These are phyloP conservation scores for Leguminivora glycinivorella DNA, from an alignment of 1,140 invertebrate species.

Conservation along the genomic window DNA sequence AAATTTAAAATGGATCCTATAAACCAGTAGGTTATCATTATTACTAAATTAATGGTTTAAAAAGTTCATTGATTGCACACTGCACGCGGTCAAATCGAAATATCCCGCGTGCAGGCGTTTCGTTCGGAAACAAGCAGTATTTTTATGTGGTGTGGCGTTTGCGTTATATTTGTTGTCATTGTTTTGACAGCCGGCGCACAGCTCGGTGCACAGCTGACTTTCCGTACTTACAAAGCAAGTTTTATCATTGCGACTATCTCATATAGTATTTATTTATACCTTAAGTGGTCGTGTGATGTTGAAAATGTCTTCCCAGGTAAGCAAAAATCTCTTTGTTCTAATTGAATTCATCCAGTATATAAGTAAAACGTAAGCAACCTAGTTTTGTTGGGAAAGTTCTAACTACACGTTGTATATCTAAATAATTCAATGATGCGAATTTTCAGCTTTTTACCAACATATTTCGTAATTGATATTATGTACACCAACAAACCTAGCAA, in stretches of 20 bases:
- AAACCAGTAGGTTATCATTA: too few relatives aligned
- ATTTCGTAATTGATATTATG: not conserved
- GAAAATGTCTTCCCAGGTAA: constrained; percentile 54
- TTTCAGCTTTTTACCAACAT: not conserved
- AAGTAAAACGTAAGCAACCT: too few relatives aligned
- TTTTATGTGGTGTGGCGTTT: too few relatives aligned
- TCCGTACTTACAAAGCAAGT: not conserved
- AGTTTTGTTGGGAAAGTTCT: too few relatives aligned
- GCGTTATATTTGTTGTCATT: not conserved
- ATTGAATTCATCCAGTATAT: not conserved
- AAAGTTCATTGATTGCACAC: too few relatives aligned
- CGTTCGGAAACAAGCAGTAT: not conserved
- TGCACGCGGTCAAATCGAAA: too few relatives aligned
- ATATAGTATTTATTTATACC: not conserved
- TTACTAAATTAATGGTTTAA: too few relatives aligned
- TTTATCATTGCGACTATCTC: not conserved
- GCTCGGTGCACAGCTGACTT: not conserved
- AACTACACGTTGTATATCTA: not conserved
- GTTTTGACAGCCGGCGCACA: not conserved
- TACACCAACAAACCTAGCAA: not conserved
- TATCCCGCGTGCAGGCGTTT: not conserved
- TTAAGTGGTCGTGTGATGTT: constrained; percentile 35
- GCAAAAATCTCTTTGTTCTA: constrained; percentile 29
- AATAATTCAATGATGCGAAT: not conserved
- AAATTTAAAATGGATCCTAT: too few relatives aligned